A percentile compares a stretch with the other conserved stretches of the same genome.
Conservation (phyloP, 1,140 invertebrate species). For the Drosophila tani region DNA sequence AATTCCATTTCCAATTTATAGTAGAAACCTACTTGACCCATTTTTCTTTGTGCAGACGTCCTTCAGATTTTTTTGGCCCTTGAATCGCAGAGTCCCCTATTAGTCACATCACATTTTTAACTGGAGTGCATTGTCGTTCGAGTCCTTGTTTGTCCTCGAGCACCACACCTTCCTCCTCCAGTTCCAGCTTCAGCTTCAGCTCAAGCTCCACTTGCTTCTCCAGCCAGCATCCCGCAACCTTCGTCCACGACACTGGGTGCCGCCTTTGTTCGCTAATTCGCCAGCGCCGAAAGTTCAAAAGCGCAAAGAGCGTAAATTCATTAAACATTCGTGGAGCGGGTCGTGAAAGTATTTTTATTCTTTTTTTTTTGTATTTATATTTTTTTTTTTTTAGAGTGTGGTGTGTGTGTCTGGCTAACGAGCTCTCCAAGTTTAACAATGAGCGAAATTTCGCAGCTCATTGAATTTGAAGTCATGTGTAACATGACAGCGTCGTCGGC, state of each 20-base stretch:
- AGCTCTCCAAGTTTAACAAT: conserved; percentile 79
- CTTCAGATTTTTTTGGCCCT: not conserved
- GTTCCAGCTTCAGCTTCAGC: not conserved
- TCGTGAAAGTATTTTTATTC: conserved; percentile 74
- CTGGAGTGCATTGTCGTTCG: conserved; percentile 22
- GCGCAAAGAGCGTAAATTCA: conserved; percentile 78
- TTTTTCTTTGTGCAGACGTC: not conserved
- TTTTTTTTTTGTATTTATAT: not conserved
- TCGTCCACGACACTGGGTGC: conserved; percentile 16
- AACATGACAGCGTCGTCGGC: conserved; percentile 44
- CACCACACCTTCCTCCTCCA: conserved; percentile 6
- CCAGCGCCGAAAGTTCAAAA: conserved; percentile 61
- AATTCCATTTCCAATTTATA: not conserved
- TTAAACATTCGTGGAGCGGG: conserved; percentile 63
- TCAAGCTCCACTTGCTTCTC: not conserved
- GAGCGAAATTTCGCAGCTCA: conserved; percentile 81
- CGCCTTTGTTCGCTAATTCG: conserved; percentile 32
- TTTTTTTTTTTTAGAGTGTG: conserved; percentile 16
- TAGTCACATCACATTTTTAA: conserved; percentile 11
- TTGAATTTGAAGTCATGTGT: conserved; percentile 83
- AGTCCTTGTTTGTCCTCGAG: conserved; percentile 19
- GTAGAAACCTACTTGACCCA: not conserved
- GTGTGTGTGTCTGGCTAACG: conserved; percentile 64
- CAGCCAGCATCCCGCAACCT: conserved; percentile 4
- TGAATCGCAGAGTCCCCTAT: not conserved